Evolutionary conservation across 2,888 invertebrate genomes (phyloP).

Genomic region (Achlya flavicornis): DNA sequence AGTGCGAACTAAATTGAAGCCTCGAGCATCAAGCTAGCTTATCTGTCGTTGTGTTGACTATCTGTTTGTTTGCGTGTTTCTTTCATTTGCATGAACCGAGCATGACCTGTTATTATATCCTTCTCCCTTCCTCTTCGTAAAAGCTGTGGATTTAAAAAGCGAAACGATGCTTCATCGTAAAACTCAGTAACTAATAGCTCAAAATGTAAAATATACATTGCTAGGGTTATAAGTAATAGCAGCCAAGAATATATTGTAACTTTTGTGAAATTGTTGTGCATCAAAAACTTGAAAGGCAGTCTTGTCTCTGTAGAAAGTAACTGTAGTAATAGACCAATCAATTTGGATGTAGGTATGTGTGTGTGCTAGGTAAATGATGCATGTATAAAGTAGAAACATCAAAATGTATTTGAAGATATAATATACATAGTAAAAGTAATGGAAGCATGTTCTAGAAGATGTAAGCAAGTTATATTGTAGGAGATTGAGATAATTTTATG

Average conservation of each 20-base stretch:
- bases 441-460: conserved; percentile 50
- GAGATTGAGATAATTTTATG: conserved; percentile 23
- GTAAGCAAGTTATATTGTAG: conserved; percentile 32
- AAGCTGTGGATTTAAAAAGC: conserved; percentile 55
- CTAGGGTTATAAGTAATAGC: conserved; percentile 15
- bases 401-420: conserved; percentile 40
- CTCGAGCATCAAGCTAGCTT: conserved; percentile 74
- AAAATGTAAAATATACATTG: conserved; percentile 1
- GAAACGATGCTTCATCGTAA: conserved; percentile 43
- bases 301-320: conserved; percentile 50
- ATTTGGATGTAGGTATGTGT: conserved; percentile 64
- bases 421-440: conserved; percentile 48
- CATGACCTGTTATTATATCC: conserved; percentile 74
- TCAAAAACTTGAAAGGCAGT: conserved; percentile 52
- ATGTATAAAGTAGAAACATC: conserved; percentile 66
- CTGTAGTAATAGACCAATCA: conserved; percentile 62
- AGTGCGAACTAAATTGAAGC: conserved; percentile 57
- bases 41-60: conserved; percentile 76
- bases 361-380: conserved; percentile 69
- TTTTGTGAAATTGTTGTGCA: conserved; percentile 44
- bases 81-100: conserved; percentile 82
- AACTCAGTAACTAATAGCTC: conserved; percentile 18
- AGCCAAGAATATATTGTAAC: conserved; percentile 37
- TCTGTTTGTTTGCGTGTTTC: conserved; percentile 79
- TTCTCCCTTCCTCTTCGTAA: conserved; percentile 64